Base-by-base conservation (phyloP, 2,113 vertebrate genomes). In the Ciconia stormi region DNA sequence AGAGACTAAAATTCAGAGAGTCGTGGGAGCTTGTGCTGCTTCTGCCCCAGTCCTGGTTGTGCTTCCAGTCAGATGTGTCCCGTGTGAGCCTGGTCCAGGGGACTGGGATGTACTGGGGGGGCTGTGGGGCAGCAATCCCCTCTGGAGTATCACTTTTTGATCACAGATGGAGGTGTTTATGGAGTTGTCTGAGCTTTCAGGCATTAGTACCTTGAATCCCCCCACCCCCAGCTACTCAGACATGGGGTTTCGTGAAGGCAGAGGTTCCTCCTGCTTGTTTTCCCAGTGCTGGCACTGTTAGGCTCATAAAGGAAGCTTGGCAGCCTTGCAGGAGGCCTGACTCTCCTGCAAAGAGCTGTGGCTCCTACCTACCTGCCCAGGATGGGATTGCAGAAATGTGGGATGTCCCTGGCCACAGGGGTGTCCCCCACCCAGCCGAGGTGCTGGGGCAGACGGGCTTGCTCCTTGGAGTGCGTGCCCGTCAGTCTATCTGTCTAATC, bases 231-330 rank as follows among this genome's bases (percentile, higher is more conserved):
- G 36, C 10, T 56, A 47, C 11, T 20, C 30, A 47, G 32, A 16
- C 1, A 0, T 0, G 38, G 36, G n/a, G 7, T 74, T 82, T 58
- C 25, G 11, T 2, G 12, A 26, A 56, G 52, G 38, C 23, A 23
- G 34, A 4, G 5, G 9, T 56, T 77, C 26, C 44, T 82, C 16
- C 69, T 32, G 20, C 13, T 40, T 26, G 21, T 67, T 76, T 72
- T 23, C 34, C 38, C 9, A 1, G 34, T 40, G 47, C 36, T 1
- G 3, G 47, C 22, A 2, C 38, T 46, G 52, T 6, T 11, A 30
- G 67, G 49, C 55, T 93, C 49, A 7, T 1, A 3, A 23, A 12
- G 11, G 5, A 12, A 65, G 22, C 29, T 63, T 47, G 1, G 5
- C 19, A 81, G 12, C 46, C 42, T 32, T 13, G 40, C 9, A 20